Base-by-base conservation (phyloP, 2,888 invertebrate species). In the Suillia variegata region DNA sequence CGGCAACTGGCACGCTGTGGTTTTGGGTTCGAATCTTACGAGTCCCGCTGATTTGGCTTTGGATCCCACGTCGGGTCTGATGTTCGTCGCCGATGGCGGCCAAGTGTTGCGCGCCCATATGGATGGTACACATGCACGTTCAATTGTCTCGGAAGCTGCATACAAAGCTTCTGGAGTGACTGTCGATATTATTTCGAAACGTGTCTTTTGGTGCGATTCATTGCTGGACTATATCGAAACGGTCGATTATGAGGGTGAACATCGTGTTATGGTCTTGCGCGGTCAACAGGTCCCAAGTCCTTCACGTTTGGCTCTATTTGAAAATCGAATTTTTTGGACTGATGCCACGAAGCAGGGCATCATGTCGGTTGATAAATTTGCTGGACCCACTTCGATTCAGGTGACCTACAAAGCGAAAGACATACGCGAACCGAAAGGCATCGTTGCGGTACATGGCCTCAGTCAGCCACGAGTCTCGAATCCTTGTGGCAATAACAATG, bases 181-280 rank as follows among this genome's bases (percentile, higher is more conserved):
- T 0, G 89, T 96, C 0, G 98, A 98, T 81, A 89, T 93, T n/a
- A 90, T 95, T 21, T 89, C 92, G 0, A 89, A 92, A 72, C 84
- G 98, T 53, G 89, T 99, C 6, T 98, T 93, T 83, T 98, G 98
- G 97, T 96, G 97, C 74, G 98, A 99, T 80, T 93, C 95, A 0
- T 84, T 96, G 13, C 83, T 98, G 56, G 97, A 98, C 83, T 95
- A 97, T 78, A 95, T 99, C 65, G 97, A 98, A 77, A 94, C 96
- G 0, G 93, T 96, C 0, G 94, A 97, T 80, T 99, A 98, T 80
- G 88, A 94, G 54, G 97, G 97, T 1, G 86, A 88, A 62, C 88
- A 91, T 68, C 85, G 96, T 64, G 89, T 91, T 62, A 86, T 93
- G 78, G 89, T 94, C 0, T 83, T 94, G 2, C 83, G 94, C 60